These are phyloP conservation scores for Cettia cetti DNA, from an alignment of 2,113 vertebrate species.

Conservation along the genomic window DNA sequence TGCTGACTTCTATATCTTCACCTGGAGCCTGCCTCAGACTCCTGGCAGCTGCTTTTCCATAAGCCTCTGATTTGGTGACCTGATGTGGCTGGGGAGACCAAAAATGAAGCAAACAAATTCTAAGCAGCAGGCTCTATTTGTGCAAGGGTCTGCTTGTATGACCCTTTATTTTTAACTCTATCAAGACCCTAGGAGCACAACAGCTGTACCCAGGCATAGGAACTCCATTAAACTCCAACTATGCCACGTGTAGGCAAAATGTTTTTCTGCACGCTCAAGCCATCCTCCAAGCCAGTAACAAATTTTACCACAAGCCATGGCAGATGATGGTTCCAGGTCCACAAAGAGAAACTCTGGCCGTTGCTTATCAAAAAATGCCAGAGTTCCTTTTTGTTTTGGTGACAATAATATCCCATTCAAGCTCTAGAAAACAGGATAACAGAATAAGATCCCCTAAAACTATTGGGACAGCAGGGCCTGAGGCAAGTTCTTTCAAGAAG, in stretches of 20 bases:
- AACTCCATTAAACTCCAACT: not conserved
- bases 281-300: not conserved
- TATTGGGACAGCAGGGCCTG: not conserved
- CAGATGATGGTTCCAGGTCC: not conserved
- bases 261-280: not conserved
- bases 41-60: not conserved
- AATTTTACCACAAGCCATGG: not conserved
- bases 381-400: not conserved
- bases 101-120: not conserved
- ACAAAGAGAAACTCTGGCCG: not conserved
- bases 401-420: not conserved
- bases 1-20: not conserved
- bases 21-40: not conserved
- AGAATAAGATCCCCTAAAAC: not conserved
- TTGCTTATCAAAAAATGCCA: not conserved
- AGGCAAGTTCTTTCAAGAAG: not conserved
- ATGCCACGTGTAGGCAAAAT: not conserved
- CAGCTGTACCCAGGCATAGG: not conserved
- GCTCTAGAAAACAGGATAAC: not conserved
- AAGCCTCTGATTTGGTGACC: rapidly evolving
- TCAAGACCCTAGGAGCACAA: not conserved
- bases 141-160: not conserved
- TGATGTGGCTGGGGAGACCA: not conserved
- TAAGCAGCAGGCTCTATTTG: not conserved
- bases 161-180: not conserved